A percentile compares a stretch with the other conserved stretches of the same genome.
Conservation (phyloP, 2,888 invertebrate species). For the Calliphora vomitoria region DNA sequence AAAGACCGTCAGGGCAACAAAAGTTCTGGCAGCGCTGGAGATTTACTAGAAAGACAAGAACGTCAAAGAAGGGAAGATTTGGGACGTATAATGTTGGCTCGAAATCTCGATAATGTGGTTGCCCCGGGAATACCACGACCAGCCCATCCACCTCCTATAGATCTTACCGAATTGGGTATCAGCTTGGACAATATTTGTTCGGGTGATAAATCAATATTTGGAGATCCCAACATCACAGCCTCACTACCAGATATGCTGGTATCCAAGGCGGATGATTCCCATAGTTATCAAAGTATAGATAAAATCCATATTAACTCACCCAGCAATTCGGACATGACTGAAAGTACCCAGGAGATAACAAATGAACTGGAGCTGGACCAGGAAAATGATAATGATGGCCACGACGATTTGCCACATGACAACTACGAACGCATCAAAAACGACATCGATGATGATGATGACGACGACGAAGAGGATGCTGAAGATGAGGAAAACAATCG, state of each 20-base stretch:
- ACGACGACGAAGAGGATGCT: conserved; percentile 70
- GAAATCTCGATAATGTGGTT: conserved; percentile 80
- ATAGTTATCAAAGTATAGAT: conserved; percentile 84
- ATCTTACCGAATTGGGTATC: conserved; percentile 86
- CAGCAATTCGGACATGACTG: conserved; percentile 82
- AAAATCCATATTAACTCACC: conserved; percentile 83
- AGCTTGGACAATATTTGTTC: conserved; percentile 86
- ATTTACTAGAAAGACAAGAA: conserved; percentile 80
- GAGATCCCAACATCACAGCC: conserved; percentile 84
- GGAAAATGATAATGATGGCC: conserved; percentile 77
- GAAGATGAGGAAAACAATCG: conserved; percentile 71
- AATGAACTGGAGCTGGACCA: conserved; percentile 81
- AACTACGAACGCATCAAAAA: conserved; percentile 78
- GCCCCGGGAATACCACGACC: conserved; percentile 84
- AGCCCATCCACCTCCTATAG: conserved; percentile 87
- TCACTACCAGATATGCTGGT: conserved; percentile 87
- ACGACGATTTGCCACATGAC: conserved; percentile 80
- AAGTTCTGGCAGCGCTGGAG: conserved; percentile 80
- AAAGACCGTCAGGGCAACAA: conserved; percentile 79
- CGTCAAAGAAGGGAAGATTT: conserved; percentile 80
- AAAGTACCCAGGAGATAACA: conserved; percentile 83
- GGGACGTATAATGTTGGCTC: conserved; percentile 79
- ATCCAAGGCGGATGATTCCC: conserved; percentile 82
- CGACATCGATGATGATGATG: conserved; percentile 75
- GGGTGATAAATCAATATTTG: conserved; percentile 83